Conservation (phyloP, 92 coral and sea anemone genomes). For the Zoanthus sociatus region DNA sequence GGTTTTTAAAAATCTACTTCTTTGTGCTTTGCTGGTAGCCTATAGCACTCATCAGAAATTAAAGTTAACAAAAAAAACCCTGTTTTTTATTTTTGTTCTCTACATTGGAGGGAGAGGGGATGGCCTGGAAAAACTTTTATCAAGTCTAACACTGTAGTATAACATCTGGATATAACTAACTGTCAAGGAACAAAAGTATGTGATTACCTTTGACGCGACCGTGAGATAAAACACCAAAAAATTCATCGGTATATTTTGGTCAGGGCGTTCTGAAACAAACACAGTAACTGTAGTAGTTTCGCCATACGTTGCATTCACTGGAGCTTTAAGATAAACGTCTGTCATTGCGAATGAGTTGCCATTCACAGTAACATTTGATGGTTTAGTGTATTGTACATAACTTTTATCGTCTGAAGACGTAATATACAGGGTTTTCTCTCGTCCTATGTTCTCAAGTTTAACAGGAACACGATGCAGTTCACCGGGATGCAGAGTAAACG, state of each 20-base stretch:
- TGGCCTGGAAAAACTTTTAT: no score
- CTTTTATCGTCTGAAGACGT: conserved; percentile 51
- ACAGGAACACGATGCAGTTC: conserved; percentile 46
- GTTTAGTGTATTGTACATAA: conserved; percentile 13
- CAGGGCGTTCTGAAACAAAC: conserved; percentile 52
- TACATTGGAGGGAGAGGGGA: no score
- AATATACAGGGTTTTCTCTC: conserved; percentile 34
- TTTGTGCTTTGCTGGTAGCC: no score
- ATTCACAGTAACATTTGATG: neutral
- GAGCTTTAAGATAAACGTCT: conserved; percentile 9
- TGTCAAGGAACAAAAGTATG: no score
- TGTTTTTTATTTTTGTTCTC: no score
- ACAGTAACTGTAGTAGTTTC: conserved; percentile 62
- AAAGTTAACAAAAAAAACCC: no score
- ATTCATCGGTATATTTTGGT: conserved; percentile 17
- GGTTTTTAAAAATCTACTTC: no score
- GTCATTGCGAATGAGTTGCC: neutral
- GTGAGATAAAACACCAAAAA: conserved; percentile 67
- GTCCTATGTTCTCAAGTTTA: conserved; percentile 54
- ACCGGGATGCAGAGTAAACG: conserved; percentile 47
- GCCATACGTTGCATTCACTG: conserved; percentile 47
- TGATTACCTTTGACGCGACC: conserved; percentile 62
- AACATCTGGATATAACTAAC: no score
- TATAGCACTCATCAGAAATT: no score
- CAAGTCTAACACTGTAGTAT: neutral